Evolutionary conservation across 1,140 invertebrate genomes (phyloP).

Genomic region (Plodia interpunctella): DNA sequence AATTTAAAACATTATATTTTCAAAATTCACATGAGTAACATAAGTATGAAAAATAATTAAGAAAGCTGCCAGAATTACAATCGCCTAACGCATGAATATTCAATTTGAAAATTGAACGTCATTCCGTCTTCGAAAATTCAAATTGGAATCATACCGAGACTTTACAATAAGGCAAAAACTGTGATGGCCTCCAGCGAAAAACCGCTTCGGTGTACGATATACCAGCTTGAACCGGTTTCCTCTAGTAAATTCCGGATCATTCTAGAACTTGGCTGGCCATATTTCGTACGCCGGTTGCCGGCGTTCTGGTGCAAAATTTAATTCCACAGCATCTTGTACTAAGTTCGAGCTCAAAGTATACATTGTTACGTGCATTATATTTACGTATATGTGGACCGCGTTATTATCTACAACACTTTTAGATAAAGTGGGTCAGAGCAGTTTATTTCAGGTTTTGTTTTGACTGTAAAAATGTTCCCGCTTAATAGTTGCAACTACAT

Average conservation of each 20-base stretch:
- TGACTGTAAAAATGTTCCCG: slow-evolving; percentile 1
- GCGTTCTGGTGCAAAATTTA: slow-evolving; percentile 27
- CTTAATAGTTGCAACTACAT: slow-evolving; percentile 3
- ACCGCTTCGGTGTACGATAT: neutral
- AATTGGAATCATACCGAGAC: neutral
- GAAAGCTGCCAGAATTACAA: neutral
- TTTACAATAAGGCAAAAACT: slow-evolving; percentile 6
- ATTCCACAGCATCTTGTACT: slow-evolving; percentile 25
- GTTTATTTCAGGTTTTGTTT: slow-evolving; percentile 5
- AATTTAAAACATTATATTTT: neutral
- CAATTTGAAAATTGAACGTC: slow-evolving; percentile 7
- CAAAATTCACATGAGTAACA: neutral
- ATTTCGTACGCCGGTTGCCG: slow-evolving; percentile 25
- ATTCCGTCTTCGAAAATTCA: slow-evolving; percentile 4
- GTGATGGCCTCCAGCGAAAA: slow-evolving; percentile 13
- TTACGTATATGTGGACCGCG: neutral
- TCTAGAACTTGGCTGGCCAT: slow-evolving; percentile 21
- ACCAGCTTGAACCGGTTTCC: slow-evolving; percentile 21
- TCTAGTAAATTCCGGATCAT: slow-evolving; percentile 26
- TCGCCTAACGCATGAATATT: slow-evolving; percentile 1
- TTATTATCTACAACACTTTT: slow-evolving; percentile 4
- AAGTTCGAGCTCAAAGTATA: slow-evolving; percentile 16
- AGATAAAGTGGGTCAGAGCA: slow-evolving; percentile 2
- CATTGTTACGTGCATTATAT: neutral
- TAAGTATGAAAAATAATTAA: neutral